Base-by-base conservation (phyloP, 2,113 vertebrate species). In the Rhinichthys klamathensis region DNA sequence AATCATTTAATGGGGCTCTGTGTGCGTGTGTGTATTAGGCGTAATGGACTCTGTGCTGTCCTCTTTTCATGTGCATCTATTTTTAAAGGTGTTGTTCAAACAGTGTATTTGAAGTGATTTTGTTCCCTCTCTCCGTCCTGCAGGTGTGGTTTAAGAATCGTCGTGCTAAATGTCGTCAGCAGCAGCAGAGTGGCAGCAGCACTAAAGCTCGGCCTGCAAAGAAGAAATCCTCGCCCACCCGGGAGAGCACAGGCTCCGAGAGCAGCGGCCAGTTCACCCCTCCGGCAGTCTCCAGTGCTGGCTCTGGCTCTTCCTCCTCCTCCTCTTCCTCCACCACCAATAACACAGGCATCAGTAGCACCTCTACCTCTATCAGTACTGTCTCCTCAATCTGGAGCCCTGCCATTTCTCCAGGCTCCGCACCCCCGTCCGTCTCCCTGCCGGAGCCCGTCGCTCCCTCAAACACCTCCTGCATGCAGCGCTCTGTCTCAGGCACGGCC, bases 81-180 rank as follows among this genome's bases (percentile, higher is more conserved):
- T 80, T 76, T 58, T 13, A 54, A 35, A 61, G 10, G n/a, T 84
- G 75, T 85, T 61, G 76, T 23, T 82, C 72, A 87, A 73, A 44
- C 18, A 23, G 4, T 30, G 25, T 70, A 41, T 13, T 69, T 61
- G 49, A 82, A 54, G 18, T 30, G 18, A 84, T 32, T 54, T 44
- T 21, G 8, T 82, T 51, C 60, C 6, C 35, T 60, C 76, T 51
- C 18, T 56, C 54, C 27, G 60, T 86, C 41, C 15, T 87, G 80
- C 51, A 99, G 98, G 98, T 99, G 80, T 99, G 98, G 98, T 99
- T 99, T 94, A 99, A 99, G 94, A 99, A 99, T 92, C 92, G 95
- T 3, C 87, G 95, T 58, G 95, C 95, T 49, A 96, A 96, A 89
- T 96, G 95, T 86, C 96, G 98, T 30, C 97, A 98, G 94, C 97